These are phyloP conservation scores for Polia nebulosa DNA, from an alignment of 2,888 invertebrate species.

Conservation along the genomic window DNA sequence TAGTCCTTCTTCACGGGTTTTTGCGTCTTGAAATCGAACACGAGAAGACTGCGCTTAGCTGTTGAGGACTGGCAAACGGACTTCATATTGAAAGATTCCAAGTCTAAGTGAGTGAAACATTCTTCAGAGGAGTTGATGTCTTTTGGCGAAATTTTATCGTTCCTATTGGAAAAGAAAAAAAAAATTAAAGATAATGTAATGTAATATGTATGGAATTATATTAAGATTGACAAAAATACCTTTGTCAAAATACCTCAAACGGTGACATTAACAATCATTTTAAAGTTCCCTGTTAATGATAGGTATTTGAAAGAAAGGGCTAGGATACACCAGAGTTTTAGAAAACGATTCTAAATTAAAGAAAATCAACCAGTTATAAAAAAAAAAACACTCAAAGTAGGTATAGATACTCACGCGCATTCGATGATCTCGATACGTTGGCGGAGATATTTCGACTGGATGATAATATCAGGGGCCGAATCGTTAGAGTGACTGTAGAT, in stretches of 20 bases:
- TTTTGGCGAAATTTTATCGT: background rate
- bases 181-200: background rate
- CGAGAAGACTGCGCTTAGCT: constrained; percentile 23
- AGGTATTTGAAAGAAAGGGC: too few relatives aligned
- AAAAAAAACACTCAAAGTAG: background rate
- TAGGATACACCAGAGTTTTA: too few relatives aligned
- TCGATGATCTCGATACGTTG: constrained; percentile 30
- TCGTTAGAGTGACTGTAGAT: background rate
- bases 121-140: background rate
- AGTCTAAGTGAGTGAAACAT: constrained; percentile 38
- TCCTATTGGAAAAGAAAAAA: constrained; percentile 9
- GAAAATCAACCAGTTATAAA: background rate
- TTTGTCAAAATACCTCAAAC: background rate
- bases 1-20: constrained; percentile 12
- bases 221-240: background rate
- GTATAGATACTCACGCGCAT: constrained; percentile 58
- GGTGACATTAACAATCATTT: background rate
- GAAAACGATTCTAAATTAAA: background rate
- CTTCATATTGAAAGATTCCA: constrained; percentile 20
- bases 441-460: constrained; percentile 26
- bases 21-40: constrained; percentile 5
- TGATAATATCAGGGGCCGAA: constrained; percentile 7
- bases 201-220: background rate
- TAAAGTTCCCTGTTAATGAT: background rate
- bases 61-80: constrained; percentile 15